Evolutionary conservation across 2,113 vertebrate genomes (phyloP).

Genomic region (Ceuthmochares aereus): DNA sequence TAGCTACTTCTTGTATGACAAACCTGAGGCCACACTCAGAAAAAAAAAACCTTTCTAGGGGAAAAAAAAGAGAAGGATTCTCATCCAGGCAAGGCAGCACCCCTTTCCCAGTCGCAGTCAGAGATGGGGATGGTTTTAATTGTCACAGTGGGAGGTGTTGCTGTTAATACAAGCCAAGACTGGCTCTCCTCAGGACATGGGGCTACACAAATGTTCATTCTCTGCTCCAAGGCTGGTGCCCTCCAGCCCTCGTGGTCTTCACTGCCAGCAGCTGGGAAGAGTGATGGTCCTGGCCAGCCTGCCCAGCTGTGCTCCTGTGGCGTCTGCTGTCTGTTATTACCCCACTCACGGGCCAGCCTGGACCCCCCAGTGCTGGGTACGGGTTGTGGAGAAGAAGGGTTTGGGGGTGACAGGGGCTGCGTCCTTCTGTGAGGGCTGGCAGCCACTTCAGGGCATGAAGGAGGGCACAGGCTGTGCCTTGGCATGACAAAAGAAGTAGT

Average conservation of each 20-base stretch:
- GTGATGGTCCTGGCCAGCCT: background rate
- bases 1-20: no score
- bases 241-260: background rate
- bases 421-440: background rate
- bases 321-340: background rate
- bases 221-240: background rate
- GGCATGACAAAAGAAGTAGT: no score
- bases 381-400: background rate
- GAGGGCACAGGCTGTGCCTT: background rate
- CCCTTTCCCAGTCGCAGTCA: no score
- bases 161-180: background rate
- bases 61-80: background rate
- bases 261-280: accelerated
- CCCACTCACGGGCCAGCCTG: accelerated
- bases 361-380: accelerated
- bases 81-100: background rate
- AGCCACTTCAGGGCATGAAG: background rate
- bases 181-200: background rate
- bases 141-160: background rate
- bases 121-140: background rate
- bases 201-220: background rate
- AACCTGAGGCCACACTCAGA: accelerated
- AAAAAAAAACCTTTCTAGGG: background rate
- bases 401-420: no score
- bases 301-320: background rate